phyloP scores from a whole-genome alignment of 2,113 vertebrate genomes.

The Leptocoma aspasia region DNA sequence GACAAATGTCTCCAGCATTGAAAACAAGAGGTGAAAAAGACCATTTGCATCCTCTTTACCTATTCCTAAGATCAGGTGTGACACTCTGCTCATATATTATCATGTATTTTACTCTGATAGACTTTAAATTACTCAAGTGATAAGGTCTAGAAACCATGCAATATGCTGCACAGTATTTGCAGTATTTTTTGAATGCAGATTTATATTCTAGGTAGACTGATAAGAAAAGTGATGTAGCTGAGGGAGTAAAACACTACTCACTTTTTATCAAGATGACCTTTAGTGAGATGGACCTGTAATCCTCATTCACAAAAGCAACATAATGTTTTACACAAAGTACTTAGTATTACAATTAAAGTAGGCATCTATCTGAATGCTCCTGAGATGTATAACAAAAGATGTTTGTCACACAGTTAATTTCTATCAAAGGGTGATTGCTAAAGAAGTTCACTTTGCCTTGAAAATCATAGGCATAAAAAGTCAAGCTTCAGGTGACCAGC shows the following conservation, averaged over 20 bases:
- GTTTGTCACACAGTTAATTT: not conserved
- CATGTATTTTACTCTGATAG: not conserved
- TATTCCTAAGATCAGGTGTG: not conserved
- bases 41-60: not conserved
- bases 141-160: not conserved
- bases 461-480: not conserved
- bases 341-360: not conserved
- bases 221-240: not conserved
- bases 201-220: conserved; percentile 5
- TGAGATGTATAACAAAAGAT: not conserved
- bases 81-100: not conserved
- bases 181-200: not conserved
- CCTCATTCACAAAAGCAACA: not conserved
- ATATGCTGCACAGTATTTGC: not conserved
- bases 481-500: not conserved
- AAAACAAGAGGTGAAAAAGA: conserved; percentile 26
- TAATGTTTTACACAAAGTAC: not conserved
- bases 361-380: not conserved
- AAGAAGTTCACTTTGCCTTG: not conserved
- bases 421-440: not conserved
- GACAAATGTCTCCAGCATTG: not conserved
- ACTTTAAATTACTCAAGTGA: conserved; percentile 17
- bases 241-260: not conserved
- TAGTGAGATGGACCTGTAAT: not conserved
- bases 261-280: conserved; percentile 5